Percentiles rank a stretch among this genome's conserved stretches.
phyloP scores from a whole-genome alignment of 2,797 vertebrate genomes.

The Alauda arvensis region DNA sequence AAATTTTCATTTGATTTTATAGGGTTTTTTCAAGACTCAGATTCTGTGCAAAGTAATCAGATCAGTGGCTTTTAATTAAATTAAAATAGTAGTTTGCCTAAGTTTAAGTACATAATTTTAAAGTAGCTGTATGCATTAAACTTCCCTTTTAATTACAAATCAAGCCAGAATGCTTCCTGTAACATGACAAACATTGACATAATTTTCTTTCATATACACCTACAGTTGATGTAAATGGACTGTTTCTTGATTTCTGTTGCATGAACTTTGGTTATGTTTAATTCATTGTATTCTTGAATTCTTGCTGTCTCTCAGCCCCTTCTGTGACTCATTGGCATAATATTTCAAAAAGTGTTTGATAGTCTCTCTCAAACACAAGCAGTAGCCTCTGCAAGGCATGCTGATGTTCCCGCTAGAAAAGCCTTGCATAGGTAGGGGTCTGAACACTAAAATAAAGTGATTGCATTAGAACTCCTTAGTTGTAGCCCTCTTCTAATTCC shows the following conservation, averaged over 20 bases:
- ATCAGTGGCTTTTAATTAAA: conserved; percentile 27
- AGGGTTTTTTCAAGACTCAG: neutral
- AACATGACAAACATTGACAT: neutral
- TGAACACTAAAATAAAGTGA: neutral
- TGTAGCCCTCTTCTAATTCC: neutral
- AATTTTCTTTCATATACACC: conserved; percentile 15
- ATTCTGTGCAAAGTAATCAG: neutral
- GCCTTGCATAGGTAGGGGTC: neutral
- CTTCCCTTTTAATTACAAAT: conserved; percentile 14
- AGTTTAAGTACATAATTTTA: conserved; percentile 11
- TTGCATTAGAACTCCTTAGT: neutral
- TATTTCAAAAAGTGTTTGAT: neutral
- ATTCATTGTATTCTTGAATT: conserved; percentile 22
- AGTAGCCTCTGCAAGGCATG: neutral
- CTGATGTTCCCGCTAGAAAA: neutral
- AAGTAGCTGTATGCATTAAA: neutral
- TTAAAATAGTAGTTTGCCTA: conserved; percentile 21
- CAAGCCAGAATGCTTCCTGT: neutral
- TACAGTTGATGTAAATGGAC: conserved; percentile 26
- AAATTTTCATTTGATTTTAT: conserved; percentile 2
- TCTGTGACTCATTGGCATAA: neutral
- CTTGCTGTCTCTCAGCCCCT: neutral
- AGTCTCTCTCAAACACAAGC: neutral
- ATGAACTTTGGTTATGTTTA: conserved; percentile 6
- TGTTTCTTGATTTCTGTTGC: conserved; percentile 13